Conservation (phyloP, 2,888 invertebrate genomes). For the Keiferia lycopersicella region DNA sequence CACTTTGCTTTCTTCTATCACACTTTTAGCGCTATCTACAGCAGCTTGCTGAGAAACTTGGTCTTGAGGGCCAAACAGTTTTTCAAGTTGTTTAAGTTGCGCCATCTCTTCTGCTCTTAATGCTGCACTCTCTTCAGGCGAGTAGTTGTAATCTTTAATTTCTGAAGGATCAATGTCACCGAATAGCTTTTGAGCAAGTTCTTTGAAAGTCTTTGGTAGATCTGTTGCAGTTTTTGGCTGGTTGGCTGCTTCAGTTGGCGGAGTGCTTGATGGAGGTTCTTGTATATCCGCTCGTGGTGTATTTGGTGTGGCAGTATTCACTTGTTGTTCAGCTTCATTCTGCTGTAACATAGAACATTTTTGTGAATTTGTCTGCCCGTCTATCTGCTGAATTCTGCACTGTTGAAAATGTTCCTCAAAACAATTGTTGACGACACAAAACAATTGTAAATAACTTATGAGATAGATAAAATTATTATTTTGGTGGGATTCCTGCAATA, state of each 20-base stretch:
- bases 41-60: slow-evolving; percentile 32
- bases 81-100: background rate
- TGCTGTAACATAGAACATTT: slow-evolving; percentile 13
- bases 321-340: background rate
- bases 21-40: slow-evolving; percentile 41
- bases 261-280: background rate
- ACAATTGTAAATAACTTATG: background rate
- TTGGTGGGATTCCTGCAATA: background rate
- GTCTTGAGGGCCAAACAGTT: slow-evolving; percentile 11
- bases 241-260: background rate
- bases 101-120: background rate
- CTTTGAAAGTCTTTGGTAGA: slow-evolving; percentile 33
- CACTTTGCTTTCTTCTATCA: slow-evolving; percentile 48
- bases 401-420: background rate
- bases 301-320: background rate
- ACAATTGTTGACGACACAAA: background rate
- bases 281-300: background rate
- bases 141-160: background rate
- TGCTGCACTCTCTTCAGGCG: background rate
- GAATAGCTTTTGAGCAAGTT: slow-evolving; percentile 31
- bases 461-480: background rate
- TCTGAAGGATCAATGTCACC: slow-evolving; percentile 12
- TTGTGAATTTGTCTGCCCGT: background rate
- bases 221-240: background rate
- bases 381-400: background rate